Evolutionary conservation across 2,888 invertebrate species (phyloP).

Genomic region (Lasioglossum marginatum): DNA sequence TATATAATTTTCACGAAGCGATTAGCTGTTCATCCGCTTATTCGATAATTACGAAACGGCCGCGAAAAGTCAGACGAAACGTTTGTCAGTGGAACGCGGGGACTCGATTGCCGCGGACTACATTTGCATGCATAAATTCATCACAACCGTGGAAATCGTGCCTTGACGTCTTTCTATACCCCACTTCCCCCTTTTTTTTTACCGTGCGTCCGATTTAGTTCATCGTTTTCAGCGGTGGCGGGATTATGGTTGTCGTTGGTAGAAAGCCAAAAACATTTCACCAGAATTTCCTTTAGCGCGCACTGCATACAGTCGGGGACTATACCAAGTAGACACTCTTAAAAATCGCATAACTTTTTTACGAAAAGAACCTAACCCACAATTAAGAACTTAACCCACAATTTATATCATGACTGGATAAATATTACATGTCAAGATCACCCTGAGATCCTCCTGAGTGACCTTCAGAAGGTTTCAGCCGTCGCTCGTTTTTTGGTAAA

Average conservation of each 20-base stretch:
- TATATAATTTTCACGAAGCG: constrained; percentile 47
- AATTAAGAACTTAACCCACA: too few species aligned
- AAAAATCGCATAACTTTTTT: background rate
- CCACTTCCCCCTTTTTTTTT: background rate
- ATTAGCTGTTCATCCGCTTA: constrained; percentile 46
- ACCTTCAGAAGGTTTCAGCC: too few species aligned
- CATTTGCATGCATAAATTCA: constrained; percentile 18
- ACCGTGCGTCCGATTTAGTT: background rate
- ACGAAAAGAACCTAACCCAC: too few species aligned
- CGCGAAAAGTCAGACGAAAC: constrained; percentile 24
- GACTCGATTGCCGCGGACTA: constrained; percentile 8
- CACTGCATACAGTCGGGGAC: too few species aligned
- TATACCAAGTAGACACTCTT: too few species aligned
- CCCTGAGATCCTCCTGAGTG: too few species aligned
- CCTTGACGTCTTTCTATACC: background rate
- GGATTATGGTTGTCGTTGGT: background rate
- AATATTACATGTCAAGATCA: too few species aligned
- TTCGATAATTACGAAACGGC: constrained; percentile 42
- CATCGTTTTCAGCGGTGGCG: background rate
- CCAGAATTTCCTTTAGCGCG: background rate
- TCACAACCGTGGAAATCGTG: background rate
- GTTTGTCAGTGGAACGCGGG: constrained; percentile 14
- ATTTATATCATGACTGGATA: too few species aligned
- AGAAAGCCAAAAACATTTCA: background rate
- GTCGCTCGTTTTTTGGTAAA: too few species aligned